Evolutionary conservation across 2,113 vertebrate genomes (phyloP).

Genomic region (Lophochroa leadbeateri): DNA sequence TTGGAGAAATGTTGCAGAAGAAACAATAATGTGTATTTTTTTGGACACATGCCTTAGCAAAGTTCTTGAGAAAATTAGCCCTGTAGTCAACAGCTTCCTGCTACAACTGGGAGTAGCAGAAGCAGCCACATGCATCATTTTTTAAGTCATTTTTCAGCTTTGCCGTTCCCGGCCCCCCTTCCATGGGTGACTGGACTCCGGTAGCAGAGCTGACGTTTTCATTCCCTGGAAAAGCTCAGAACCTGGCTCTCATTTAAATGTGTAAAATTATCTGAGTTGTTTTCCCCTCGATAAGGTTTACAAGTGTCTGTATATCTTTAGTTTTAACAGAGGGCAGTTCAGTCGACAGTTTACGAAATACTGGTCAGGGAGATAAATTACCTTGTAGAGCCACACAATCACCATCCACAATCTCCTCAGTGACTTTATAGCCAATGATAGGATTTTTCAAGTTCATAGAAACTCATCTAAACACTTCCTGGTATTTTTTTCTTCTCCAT

Average conservation of each 20-base stretch:
- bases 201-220: constrained; percentile 15
- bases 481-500: constrained; percentile 6
- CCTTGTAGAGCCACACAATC: constrained; percentile 46
- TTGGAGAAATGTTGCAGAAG: neutral
- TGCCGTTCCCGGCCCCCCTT: neutral
- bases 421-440: constrained; percentile 63
- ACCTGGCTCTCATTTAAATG: constrained; percentile 56
- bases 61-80: neutral
- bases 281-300: constrained; percentile 64
- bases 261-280: constrained; percentile 69
- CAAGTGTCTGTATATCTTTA: constrained; percentile 68
- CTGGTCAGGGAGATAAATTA: constrained; percentile 64
- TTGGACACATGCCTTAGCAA: neutral
- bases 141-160: neutral
- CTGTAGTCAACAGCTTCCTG: neutral
- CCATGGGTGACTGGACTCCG: neutral
- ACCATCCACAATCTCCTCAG: constrained; percentile 42
- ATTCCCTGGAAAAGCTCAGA: constrained; percentile 39
- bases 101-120: neutral
- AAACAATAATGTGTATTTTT: neutral
- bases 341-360: constrained; percentile 68
- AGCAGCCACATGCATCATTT: neutral
- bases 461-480: constrained; percentile 63
- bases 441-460: constrained; percentile 72
- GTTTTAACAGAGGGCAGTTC: constrained; percentile 68